Percentiles rank a stretch among this genome's conserved stretches.
Conservation (phyloP, 2,113 vertebrate genomes). For the Lycaon pictus region DNA sequence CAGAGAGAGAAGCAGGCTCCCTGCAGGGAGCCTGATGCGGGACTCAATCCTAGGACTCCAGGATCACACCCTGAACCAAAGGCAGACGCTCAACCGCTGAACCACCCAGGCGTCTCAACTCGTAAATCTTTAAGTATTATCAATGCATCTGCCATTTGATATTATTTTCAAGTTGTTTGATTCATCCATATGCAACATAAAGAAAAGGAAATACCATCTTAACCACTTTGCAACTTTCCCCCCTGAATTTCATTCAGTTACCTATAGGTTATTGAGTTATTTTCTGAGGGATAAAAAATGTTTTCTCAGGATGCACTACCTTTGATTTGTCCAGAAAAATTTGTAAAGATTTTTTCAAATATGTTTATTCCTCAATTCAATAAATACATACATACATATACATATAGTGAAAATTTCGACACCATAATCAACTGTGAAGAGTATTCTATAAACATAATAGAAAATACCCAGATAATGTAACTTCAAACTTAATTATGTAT, state of each 20-base stretch:
- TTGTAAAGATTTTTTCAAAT: too few species aligned
- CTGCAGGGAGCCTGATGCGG: too few species aligned
- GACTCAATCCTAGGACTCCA: too few species aligned
- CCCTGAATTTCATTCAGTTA: background rate
- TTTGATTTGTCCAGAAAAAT: background rate
- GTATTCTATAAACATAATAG: background rate
- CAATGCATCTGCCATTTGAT: background rate
- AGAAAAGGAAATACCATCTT: background rate
- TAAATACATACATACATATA: too few species aligned
- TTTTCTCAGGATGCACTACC: background rate
- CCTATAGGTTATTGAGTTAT: background rate
- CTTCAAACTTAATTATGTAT: background rate
- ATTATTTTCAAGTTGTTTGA: background rate
- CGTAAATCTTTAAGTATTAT: slow-evolving; percentile 19
- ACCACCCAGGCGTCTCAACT: too few species aligned
- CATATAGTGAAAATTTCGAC: too few species aligned
- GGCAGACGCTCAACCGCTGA: too few species aligned
- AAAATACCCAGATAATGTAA: background rate
- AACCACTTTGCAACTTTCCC: background rate
- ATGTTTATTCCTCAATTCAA: too few species aligned
- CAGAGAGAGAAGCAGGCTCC: too few species aligned
- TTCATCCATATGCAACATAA: background rate
- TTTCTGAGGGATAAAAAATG: background rate
- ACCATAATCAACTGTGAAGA: too few species aligned
- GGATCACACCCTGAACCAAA: too few species aligned